These are phyloP conservation scores for Lasioglossum oenotherae DNA, from an alignment of 2,888 invertebrate species.

Conservation along the genomic window DNA sequence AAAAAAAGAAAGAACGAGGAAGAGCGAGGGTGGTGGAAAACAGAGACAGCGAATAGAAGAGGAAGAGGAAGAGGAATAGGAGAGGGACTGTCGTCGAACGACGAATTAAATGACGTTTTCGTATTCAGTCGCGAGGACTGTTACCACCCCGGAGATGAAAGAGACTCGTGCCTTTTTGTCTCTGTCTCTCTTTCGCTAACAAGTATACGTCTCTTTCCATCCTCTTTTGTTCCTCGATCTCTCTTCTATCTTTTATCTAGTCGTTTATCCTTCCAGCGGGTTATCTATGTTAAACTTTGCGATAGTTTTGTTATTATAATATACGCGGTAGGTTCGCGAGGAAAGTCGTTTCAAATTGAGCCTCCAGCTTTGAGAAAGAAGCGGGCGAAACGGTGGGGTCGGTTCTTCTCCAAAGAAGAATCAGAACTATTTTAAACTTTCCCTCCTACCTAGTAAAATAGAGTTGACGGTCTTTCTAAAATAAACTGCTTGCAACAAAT, in stretches of 20 bases:
- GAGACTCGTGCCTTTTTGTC: constrained; percentile 27
- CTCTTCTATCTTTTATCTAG: constrained; percentile 29
- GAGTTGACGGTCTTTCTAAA: too few relatives aligned
- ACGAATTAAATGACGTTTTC: constrained; percentile 72
- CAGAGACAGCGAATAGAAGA: neutral
- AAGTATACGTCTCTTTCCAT: neutral
- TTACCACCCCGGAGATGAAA: constrained; percentile 60
- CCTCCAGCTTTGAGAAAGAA: constrained; percentile 9
- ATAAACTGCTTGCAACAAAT: too few relatives aligned
- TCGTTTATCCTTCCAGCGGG: constrained; percentile 39
- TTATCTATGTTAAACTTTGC: constrained; percentile 53
- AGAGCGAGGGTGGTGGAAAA: constrained; percentile 42
- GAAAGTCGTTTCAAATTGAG: constrained; percentile 22
- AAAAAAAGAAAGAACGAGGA: constrained; percentile 52
- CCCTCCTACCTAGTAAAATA: too few relatives aligned
- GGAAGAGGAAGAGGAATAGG: too few relatives aligned
- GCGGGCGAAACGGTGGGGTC: neutral
- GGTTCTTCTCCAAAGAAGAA: neutral
- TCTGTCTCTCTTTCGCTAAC: neutral
- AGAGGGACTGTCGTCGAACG: constrained; percentile 54
- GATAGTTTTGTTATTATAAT: constrained; percentile 42
- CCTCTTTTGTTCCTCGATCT: neutral
- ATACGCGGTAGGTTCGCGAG: neutral
- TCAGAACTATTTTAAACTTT: neutral
- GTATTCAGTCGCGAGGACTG: constrained; percentile 62